Conservation (phyloP, 2,797 vertebrate genomes). For the Myiotriccus ornatus region DNA sequence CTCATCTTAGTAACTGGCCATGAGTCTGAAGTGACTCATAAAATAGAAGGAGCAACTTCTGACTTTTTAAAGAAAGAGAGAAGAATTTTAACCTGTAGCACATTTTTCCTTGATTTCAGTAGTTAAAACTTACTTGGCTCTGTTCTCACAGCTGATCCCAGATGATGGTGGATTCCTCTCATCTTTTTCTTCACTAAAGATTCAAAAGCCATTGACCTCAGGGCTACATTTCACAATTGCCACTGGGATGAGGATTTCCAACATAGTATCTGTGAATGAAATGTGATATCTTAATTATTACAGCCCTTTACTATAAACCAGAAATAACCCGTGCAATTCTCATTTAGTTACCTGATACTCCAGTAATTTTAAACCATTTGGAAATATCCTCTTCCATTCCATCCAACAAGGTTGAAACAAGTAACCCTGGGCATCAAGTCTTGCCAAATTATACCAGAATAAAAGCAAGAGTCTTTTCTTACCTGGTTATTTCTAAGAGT, state of each 20-base stretch:
- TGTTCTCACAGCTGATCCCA: neutral
- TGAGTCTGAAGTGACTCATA: neutral
- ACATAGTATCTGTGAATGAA: conserved; percentile 28
- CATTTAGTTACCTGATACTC: neutral
- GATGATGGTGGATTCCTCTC: neutral
- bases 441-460: neutral
- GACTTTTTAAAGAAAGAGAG: neutral
- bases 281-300: conserved; percentile 44
- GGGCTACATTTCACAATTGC: neutral
- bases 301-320: conserved; percentile 22
- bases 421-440: neutral
- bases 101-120: neutral
- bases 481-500: neutral
- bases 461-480: neutral
- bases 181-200: neutral
- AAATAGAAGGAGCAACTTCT: neutral
- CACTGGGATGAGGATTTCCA: conserved; percentile 22
- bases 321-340: neutral
- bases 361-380: conserved; percentile 23
- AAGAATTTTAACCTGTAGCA: neutral
- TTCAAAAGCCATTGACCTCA: neutral
- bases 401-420: conserved; percentile 4
- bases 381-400: neutral
- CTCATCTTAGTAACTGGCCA: neutral
- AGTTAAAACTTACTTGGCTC: neutral